Conservation (phyloP, 1,140 invertebrate genomes). For the Plodia interpunctella region DNA sequence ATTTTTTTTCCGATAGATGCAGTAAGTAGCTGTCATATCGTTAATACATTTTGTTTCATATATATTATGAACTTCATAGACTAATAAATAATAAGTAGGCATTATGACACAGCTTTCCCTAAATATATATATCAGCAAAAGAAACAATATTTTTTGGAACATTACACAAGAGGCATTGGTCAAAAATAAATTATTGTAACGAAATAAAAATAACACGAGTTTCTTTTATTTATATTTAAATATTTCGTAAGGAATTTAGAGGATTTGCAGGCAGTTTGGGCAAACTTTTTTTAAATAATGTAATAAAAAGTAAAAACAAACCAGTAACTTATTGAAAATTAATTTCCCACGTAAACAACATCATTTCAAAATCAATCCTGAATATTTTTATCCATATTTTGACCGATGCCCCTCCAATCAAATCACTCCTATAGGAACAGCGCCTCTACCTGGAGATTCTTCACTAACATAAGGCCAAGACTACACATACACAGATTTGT, state of each 20-base stretch:
- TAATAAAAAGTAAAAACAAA: too few species aligned
- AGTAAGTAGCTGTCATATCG: too few species aligned
- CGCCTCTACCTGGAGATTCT: neutral
- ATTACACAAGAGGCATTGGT: neutral
- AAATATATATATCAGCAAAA: neutral
- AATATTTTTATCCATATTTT: too few species aligned
- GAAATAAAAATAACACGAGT: neutral
- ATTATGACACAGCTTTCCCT: slow-evolving; percentile 7
- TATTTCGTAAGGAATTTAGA: too few species aligned
- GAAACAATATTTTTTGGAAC: neutral
- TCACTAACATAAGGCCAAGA: neutral
- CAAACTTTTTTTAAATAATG: too few species aligned
- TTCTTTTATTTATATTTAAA: too few species aligned
- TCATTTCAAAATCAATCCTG: too few species aligned
- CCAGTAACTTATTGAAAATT: too few species aligned
- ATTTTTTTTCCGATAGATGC: too few species aligned
- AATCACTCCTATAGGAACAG: neutral
- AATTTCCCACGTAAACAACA: too few species aligned
- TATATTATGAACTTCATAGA: neutral
- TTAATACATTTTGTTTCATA: too few species aligned
- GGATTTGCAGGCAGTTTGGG: too few species aligned
- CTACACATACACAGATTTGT: neutral
- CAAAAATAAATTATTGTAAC: neutral
- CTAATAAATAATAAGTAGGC: slow-evolving; percentile 1
- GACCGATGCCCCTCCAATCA: neutral